Evolutionary conservation across 1,140 invertebrate genomes (phyloP).

Genomic region (Polypedilum pembai): DNA sequence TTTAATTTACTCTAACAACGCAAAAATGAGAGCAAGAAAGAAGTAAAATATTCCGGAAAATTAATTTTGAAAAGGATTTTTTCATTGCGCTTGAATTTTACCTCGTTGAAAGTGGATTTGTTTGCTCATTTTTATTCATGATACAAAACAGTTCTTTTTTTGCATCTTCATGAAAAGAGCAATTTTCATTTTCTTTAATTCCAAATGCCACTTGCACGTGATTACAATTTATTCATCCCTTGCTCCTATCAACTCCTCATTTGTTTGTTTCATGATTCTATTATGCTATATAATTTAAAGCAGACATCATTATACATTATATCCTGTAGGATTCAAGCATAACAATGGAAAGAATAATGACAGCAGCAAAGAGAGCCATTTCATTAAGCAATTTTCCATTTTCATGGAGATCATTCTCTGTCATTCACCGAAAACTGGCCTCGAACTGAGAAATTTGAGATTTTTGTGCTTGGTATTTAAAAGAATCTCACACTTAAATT

Average conservation of each 20-base stretch:
- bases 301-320: neutral
- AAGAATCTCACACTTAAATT: slow-evolving; percentile 1
- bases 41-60: too few species aligned
- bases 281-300: slow-evolving; percentile 6
- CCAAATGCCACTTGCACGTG: slow-evolving; percentile 1
- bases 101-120: too few species aligned
- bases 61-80: too few species aligned
- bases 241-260: neutral
- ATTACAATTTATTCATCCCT: slow-evolving; percentile 22
- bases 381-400: neutral
- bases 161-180: too few species aligned
- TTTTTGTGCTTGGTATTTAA: neutral
- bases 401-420: neutral
- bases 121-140: too few species aligned
- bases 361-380: neutral
- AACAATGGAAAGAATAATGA: neutral
- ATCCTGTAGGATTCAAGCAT: neutral
- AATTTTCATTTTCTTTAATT: slow-evolving; percentile 7
- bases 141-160: too few species aligned
- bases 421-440: neutral
- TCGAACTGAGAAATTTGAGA: neutral
- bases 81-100: too few species aligned
- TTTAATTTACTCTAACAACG: neutral
- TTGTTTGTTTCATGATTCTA: neutral
- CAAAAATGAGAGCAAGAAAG: too few species aligned